phyloP scores from a whole-genome alignment of 2,797 vertebrate species.

The Okamejei kenojei region DNA sequence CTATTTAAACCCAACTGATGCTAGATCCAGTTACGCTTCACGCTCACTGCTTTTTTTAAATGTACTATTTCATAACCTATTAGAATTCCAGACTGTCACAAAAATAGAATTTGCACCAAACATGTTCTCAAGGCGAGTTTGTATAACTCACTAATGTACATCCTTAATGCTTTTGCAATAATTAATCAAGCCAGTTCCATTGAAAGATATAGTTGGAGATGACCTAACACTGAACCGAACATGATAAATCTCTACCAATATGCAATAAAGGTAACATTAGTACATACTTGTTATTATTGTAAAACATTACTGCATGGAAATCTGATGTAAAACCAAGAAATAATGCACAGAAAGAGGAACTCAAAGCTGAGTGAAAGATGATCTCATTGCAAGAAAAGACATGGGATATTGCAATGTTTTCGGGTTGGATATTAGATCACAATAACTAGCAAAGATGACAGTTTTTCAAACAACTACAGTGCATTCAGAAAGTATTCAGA shows the following conservation, averaged over 20 bases:
- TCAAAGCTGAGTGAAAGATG: neutral
- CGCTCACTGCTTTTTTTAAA: conserved; percentile 13
- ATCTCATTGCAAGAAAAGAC: neutral
- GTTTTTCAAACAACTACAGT: neutral
- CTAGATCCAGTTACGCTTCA: conserved; percentile 8
- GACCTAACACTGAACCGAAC: neutral
- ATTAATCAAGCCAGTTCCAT: neutral
- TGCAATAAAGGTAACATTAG: neutral
- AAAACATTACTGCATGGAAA: neutral
- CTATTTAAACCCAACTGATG: conserved; percentile 27
- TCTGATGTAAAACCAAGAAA: neutral
- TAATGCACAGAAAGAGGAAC: neutral
- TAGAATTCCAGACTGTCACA: neutral
- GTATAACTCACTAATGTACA: no score
- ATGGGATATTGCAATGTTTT: neutral
- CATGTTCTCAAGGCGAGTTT: neutral
- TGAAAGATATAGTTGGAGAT: neutral
- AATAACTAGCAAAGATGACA: neutral
- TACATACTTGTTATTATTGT: neutral
- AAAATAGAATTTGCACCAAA: conserved; percentile 19
- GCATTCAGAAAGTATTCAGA: no score
- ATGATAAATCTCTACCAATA: neutral
- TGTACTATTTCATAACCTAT: conserved; percentile 18
- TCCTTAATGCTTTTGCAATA: neutral
- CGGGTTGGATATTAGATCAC: neutral